Evolutionary conservation across 2,888 invertebrate species (phyloP).

Genomic region (Zelleria hepariella): DNA sequence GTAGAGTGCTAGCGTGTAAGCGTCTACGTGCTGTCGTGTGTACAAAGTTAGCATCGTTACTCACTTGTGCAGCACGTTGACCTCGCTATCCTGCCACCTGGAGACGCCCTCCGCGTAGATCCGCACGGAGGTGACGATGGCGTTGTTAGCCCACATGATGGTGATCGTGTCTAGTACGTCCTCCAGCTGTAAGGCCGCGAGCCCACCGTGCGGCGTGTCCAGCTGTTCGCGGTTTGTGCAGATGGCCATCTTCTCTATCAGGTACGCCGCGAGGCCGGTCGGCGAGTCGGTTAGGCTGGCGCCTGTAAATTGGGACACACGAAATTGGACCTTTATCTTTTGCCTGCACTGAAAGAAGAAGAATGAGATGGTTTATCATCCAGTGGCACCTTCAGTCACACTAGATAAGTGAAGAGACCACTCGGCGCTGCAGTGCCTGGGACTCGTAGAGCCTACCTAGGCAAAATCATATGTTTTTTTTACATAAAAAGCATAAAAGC

Average conservation of each 20-base stretch:
- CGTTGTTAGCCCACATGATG: conserved; percentile 83
- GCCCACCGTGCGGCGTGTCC: conserved; percentile 75
- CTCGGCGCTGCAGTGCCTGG: too few species aligned
- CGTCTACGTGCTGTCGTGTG: too few species aligned
- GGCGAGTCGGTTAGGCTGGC: conserved; percentile 82
- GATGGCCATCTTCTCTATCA: conserved; percentile 87
- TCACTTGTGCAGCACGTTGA: conserved; percentile 18
- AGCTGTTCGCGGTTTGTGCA: conserved; percentile 74
- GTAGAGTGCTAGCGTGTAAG: too few species aligned
- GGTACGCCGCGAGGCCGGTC: conserved; percentile 87
- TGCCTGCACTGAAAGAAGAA: too few species aligned
- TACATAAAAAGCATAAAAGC: too few species aligned
- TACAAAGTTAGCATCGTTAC: too few species aligned
- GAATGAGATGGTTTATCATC: too few species aligned
- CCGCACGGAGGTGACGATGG: conserved; percentile 82
- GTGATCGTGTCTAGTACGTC: conserved; percentile 86
- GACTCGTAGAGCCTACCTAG: too few species aligned
- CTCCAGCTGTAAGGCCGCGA: conserved; percentile 75
- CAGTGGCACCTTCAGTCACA: too few species aligned
- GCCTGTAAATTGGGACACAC: conserved; percentile 53
- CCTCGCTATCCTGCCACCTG: conserved; percentile 20
- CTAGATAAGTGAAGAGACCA: too few species aligned
- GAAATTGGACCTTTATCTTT: too few species aligned
- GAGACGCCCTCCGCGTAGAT: conserved; percentile 78
- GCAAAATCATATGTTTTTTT: too few species aligned